Conservation (phyloP, 2,113 vertebrate species). For the Calidris pugnax region DNA sequence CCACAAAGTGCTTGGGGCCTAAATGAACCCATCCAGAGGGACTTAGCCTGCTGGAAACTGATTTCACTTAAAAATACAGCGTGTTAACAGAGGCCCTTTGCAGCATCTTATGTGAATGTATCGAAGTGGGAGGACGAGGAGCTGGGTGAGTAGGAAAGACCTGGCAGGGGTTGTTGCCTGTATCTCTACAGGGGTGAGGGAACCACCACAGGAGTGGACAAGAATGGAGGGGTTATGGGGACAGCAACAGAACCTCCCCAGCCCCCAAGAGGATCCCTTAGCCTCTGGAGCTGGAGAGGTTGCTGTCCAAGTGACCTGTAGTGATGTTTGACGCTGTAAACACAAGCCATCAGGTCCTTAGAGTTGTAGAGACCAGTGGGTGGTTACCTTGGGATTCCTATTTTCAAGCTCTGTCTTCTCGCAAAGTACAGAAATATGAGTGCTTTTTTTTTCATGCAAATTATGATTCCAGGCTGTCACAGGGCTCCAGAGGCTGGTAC, state of each 20-base stretch:
- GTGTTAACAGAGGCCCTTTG: slow-evolving; percentile 35
- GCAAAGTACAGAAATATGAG: background rate
- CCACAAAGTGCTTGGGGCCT: slow-evolving; percentile 20
- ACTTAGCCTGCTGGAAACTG: slow-evolving; percentile 57
- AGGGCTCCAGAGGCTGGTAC: background rate
- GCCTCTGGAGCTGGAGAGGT: background rate
- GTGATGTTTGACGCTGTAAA: background rate
- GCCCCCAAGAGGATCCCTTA: background rate
- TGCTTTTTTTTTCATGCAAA: background rate
- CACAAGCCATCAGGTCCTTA: background rate
- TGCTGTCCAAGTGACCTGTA: background rate
- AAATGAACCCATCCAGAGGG: slow-evolving; percentile 48
- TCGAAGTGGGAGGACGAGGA: slow-evolving; percentile 32
- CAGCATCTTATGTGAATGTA: slow-evolving; percentile 38
- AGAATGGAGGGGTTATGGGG: background rate
- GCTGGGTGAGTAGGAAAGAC: background rate
- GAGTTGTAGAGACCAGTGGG: background rate
- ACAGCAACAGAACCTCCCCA: background rate
- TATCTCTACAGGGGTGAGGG: background rate
- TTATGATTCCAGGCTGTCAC: background rate
- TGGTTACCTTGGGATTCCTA: background rate
- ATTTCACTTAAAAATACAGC: slow-evolving; percentile 49
- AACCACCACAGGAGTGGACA: background rate
- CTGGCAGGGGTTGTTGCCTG: background rate
- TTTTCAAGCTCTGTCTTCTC: background rate